phyloP scores from a whole-genome alignment of 2,113 vertebrate species.

The Panthera tigris region DNA sequence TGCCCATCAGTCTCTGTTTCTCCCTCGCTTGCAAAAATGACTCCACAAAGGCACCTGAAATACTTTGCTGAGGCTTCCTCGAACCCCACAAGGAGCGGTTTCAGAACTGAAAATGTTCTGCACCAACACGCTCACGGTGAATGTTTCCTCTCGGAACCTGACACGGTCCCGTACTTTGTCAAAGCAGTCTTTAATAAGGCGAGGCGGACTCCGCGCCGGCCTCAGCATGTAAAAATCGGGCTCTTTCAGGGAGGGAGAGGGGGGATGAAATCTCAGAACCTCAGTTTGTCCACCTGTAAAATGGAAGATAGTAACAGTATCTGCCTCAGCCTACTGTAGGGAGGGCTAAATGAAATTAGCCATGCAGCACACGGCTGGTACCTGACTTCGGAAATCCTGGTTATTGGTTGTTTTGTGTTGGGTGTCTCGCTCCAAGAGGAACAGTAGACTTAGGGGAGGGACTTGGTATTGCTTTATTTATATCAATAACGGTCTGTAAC shows the following conservation, averaged over 20 bases:
- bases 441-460: not conserved
- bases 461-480: not conserved
- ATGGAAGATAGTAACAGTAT: not conserved
- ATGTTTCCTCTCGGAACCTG: not conserved
- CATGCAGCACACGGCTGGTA: not conserved
- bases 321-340: not conserved
- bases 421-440: not conserved
- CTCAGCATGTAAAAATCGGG: not conserved
- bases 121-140: accelerated
- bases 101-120: not conserved
- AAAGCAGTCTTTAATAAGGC: not conserved
- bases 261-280: not conserved
- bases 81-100: not conserved
- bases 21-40: not conserved
- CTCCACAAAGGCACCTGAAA: not conserved
- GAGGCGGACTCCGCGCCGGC: not conserved
- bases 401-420: not conserved
- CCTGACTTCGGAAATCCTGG: not conserved
- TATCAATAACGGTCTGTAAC: not conserved
- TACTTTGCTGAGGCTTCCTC: not conserved
- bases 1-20: not conserved
- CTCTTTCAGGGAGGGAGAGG: not conserved
- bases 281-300: not conserved
- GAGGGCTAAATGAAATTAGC: not conserved
- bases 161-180: not conserved